Conservation (phyloP, 2,113 vertebrate genomes). For the Siniperca knerii region DNA sequence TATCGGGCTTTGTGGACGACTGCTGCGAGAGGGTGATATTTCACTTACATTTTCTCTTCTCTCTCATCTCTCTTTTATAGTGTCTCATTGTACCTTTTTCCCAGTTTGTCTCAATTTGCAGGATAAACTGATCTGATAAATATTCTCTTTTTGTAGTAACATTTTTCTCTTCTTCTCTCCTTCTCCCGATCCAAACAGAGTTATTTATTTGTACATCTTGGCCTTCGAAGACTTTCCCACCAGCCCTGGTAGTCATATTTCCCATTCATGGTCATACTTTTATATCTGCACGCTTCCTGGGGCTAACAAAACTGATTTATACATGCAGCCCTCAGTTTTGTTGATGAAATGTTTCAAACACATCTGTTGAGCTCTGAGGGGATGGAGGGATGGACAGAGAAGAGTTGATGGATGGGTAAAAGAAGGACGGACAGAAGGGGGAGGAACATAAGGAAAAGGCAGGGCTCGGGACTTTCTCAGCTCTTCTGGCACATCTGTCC, state of each 20-base stretch:
- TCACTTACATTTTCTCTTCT: background rate
- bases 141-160: background rate
- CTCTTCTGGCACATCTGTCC: slow-evolving; percentile 60
- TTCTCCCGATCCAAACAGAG: background rate
- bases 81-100: background rate
- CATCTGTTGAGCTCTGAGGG: slow-evolving; percentile 57
- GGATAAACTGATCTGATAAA: background rate
- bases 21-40: background rate
- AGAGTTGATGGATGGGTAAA: background rate
- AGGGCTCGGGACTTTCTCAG: slow-evolving; percentile 29
- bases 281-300: slow-evolving; percentile 22
- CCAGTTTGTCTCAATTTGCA: slow-evolving; percentile 1
- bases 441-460: background rate
- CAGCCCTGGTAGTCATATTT: slow-evolving; percentile 31
- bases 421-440: background rate
- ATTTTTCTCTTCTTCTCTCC: background rate
- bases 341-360: slow-evolving; percentile 57
- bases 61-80: background rate
- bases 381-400: background rate
- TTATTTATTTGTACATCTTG: slow-evolving; percentile 23
- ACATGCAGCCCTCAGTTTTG: background rate
- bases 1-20: slow-evolving; percentile 10
- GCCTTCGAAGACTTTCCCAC: slow-evolving; percentile 19
- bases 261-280: slow-evolving; percentile 32
- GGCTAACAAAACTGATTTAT: slow-evolving; percentile 39